A percentile compares a stretch with the other conserved stretches of the same genome.
Conservation (phyloP, 2,113 vertebrate genomes). For the Diadophis punctatus region DNA sequence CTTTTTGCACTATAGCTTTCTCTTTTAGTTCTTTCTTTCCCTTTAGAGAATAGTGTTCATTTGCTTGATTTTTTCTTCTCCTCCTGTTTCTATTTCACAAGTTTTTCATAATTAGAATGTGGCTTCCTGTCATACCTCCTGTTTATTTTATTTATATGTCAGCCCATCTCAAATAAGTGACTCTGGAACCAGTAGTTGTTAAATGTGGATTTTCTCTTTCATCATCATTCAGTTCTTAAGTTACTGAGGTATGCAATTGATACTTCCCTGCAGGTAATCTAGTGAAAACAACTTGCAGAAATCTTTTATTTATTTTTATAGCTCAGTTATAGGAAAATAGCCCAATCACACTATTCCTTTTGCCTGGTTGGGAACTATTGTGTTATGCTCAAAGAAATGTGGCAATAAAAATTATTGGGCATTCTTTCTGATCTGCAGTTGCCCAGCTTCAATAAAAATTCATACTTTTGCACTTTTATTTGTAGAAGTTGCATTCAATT, state of each 20-base stretch:
- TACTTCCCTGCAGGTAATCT: background rate
- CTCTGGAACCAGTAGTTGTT: background rate
- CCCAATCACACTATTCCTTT: background rate
- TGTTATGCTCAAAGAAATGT: background rate
- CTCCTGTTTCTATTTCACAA: background rate
- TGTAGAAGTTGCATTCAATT: constrained; percentile 46
- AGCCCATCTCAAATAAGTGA: no score
- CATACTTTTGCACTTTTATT: constrained; percentile 17
- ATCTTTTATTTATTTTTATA: background rate
- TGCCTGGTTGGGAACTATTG: background rate
- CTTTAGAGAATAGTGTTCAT: background rate
- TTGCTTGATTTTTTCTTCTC: background rate
- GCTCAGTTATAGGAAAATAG: background rate
- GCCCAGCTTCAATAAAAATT: background rate
- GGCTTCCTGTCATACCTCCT: background rate
- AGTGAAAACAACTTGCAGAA: background rate
- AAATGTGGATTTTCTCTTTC: background rate
- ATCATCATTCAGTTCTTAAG: background rate
- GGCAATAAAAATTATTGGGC: background rate
- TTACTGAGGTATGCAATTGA: background rate
- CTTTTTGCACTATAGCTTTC: background rate
- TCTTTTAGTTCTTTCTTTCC: background rate
- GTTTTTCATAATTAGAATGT: background rate
- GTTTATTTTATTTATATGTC: background rate
- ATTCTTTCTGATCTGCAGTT: background rate